Percentiles rank a stretch among this genome's conserved stretches.
Conservation (phyloP, 2,113 vertebrate genomes). For the human region DNA sequence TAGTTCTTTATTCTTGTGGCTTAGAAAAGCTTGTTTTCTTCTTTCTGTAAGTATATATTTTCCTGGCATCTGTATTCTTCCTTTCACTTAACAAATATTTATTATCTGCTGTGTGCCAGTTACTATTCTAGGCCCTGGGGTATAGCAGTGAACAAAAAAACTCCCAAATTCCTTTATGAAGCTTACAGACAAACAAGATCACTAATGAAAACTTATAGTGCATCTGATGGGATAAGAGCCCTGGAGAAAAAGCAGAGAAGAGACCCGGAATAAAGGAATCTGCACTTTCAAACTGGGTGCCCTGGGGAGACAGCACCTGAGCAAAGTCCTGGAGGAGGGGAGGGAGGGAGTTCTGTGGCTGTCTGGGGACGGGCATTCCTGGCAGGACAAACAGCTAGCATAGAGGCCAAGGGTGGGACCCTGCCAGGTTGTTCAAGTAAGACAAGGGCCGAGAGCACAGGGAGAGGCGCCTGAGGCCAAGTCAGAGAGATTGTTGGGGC, state of each 20-base stretch:
- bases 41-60: background rate
- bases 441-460: too few relatives aligned
- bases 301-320: background rate
- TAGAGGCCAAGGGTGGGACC: rapidly evolving
- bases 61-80: background rate
- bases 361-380: rapidly evolving
- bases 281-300: background rate
- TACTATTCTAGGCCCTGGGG: background rate
- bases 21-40: background rate
- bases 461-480: background rate
- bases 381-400: background rate
- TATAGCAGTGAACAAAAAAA: background rate
- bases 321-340: background rate
- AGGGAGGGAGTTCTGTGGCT: background rate
- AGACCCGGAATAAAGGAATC: background rate
- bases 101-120: background rate
- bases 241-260: background rate
- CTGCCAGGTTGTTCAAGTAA: background rate
- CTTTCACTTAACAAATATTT: background rate
- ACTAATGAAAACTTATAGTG: background rate
- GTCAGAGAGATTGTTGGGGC: background rate
- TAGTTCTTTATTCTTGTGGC: background rate
- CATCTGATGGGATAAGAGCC: background rate
- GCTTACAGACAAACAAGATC: background rate
- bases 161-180: background rate